Conservation (phyloP, 2,888 invertebrate species). For the Eupithecia inturbata region DNA sequence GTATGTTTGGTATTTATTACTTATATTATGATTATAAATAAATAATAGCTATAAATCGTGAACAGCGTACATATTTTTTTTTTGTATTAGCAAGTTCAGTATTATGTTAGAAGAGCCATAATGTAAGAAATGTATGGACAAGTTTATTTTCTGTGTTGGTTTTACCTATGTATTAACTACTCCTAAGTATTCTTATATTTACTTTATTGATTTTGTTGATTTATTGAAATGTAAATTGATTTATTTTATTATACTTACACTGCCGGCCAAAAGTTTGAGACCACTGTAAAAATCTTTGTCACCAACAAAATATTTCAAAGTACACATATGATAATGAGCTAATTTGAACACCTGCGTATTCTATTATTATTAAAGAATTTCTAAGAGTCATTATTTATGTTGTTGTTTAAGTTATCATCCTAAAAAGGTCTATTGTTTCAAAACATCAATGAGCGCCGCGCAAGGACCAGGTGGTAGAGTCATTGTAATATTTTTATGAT, state of each 20-base stretch:
- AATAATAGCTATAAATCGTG: slow-evolving; percentile 44
- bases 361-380: too few relatives aligned
- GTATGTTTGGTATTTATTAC: slow-evolving; percentile 51
- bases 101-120: slow-evolving; percentile 82
- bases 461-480: too few relatives aligned
- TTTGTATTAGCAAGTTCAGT: slow-evolving; percentile 83
- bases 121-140: slow-evolving; percentile 76
- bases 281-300: too few relatives aligned
- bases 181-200: slow-evolving; percentile 68
- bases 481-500: too few relatives aligned
- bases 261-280: too few relatives aligned
- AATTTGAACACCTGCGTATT: too few relatives aligned
- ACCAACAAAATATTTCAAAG: too few relatives aligned
- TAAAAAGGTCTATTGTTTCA: too few relatives aligned
- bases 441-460: too few relatives aligned
- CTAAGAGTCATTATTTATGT: too few relatives aligned
- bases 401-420: too few relatives aligned
- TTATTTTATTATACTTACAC: slow-evolving; percentile 63
- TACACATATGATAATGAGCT: too few relatives aligned
- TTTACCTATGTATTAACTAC: slow-evolving; percentile 66
- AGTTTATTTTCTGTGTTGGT: slow-evolving; percentile 67
- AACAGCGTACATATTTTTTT: slow-evolving; percentile 75
- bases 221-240: slow-evolving; percentile 76
- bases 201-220: slow-evolving; percentile 59
- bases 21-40: slow-evolving; percentile 31